These are phyloP conservation scores for Nylanderia fulva DNA, from an alignment of 1,140 invertebrate species.

Conservation along the genomic window DNA sequence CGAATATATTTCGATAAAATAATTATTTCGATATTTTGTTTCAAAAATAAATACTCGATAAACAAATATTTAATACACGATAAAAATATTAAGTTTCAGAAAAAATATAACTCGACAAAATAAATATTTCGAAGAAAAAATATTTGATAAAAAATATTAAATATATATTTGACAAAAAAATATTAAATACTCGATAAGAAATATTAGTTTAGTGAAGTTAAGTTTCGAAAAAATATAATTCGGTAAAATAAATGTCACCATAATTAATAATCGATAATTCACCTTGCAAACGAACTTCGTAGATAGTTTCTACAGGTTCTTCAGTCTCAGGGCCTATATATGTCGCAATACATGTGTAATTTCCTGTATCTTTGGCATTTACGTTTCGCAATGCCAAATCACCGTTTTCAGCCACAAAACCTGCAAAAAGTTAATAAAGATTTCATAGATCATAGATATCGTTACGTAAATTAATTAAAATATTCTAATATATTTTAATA, in stretches of 20 bases:
- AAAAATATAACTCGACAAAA: not conserved
- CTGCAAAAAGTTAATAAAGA: slow-evolving; percentile 44
- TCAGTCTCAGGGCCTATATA: slow-evolving; percentile 81
- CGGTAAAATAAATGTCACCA: not conserved
- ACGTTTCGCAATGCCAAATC: slow-evolving; percentile 77
- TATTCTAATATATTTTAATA: too few relatives aligned
- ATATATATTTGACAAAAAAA: too few relatives aligned
- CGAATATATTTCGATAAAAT: not conserved
- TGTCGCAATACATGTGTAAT: slow-evolving; percentile 80
- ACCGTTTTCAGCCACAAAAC: slow-evolving; percentile 77
- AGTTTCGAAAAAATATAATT: not conserved
- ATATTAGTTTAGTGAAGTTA: not conserved
- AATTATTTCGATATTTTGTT: not conserved
- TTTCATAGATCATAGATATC: not conserved
- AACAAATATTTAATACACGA: too few relatives aligned
- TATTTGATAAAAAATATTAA: too few relatives aligned
- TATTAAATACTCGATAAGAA: too few relatives aligned
- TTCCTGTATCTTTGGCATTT: slow-evolving; percentile 78
- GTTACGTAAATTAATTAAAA: not conserved
- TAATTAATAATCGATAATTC: not conserved
- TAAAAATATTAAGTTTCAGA: too few relatives aligned
- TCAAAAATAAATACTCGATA: too few relatives aligned
- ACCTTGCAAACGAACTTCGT: slow-evolving; percentile 58
- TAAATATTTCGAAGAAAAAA: not conserved
- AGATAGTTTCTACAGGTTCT: slow-evolving; percentile 75